A percentile compares a stretch with the other conserved stretches of the same genome.
phyloP scores from a whole-genome alignment of 1,140 invertebrate genomes.

The Phthorimaea operculella region DNA sequence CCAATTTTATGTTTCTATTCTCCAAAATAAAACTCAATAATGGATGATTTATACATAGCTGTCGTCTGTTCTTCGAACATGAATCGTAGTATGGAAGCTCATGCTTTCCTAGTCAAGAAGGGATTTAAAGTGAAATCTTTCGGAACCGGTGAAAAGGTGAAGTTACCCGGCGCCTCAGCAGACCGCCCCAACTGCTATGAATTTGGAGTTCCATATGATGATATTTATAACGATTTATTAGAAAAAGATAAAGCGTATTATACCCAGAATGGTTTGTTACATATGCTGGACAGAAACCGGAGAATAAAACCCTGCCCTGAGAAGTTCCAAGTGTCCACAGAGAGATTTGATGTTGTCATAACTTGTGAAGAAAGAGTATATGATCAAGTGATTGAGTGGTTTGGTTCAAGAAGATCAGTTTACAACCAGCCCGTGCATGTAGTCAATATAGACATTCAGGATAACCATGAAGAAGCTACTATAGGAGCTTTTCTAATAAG shows the following conservation, averaged over 20 bases:
- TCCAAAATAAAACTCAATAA: neutral
- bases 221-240: slow-evolving; percentile 96
- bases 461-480: slow-evolving; percentile 99
- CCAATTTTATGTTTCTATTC: too few relatives aligned
- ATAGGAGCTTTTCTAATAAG: slow-evolving; percentile 98
- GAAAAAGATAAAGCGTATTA: slow-evolving; percentile 92
- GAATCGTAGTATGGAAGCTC: slow-evolving; percentile 99
- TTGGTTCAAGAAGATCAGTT: slow-evolving; percentile 76
- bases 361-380: slow-evolving; percentile 99
- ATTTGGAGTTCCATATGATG: slow-evolving; percentile 96
- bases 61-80: slow-evolving; percentile 99
- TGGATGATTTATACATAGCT: slow-evolving; percentile 80
- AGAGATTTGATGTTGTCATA: slow-evolving; percentile 96
- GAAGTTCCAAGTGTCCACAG: slow-evolving; percentile 90
- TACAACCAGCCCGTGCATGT: slow-evolving; percentile 92
- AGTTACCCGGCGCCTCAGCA: slow-evolving; percentile 93
- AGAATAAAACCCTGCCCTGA: slow-evolving; percentile 96
- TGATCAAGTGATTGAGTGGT: slow-evolving; percentile 89
- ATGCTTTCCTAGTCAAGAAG: slow-evolving; percentile 96
- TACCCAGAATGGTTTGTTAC: slow-evolving; percentile 97
- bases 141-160: slow-evolving; percentile 98
- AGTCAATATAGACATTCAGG: slow-evolving; percentile 99
- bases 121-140: slow-evolving; percentile 97
- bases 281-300: slow-evolving; percentile 98
- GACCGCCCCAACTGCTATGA: slow-evolving; percentile 99